phyloP scores from a whole-genome alignment of 2,113 vertebrate species.

The Asarcornis scutulata region DNA sequence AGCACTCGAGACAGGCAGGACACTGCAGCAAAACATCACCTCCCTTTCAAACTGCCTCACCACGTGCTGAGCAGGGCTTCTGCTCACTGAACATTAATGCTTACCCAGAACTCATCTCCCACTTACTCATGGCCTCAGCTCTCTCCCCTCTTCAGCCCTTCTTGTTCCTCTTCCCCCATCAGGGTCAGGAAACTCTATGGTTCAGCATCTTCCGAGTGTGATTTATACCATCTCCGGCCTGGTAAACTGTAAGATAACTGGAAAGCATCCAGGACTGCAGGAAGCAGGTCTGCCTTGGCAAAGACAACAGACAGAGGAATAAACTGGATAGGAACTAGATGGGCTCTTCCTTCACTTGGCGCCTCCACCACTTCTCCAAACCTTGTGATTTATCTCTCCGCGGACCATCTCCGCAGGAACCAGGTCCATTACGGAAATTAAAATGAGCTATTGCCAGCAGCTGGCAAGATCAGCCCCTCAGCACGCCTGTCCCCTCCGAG shows the following conservation, averaged over 20 bases:
- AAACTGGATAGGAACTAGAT: conserved; percentile 24
- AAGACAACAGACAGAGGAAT: not conserved
- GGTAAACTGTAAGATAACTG: not conserved
- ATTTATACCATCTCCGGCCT: conserved; percentile 1
- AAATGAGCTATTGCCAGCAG: conserved; percentile 65
- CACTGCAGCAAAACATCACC: not conserved
- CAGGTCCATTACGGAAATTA: conserved; percentile 72
- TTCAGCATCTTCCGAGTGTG: conserved; percentile 21
- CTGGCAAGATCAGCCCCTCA: conserved; percentile 41
- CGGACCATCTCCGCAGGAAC: conserved; percentile 22
- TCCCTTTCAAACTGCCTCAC: not conserved
- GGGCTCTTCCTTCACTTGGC: conserved; percentile 17
- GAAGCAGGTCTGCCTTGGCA: not conserved
- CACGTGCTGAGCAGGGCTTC: not conserved
- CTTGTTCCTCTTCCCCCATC: not conserved
- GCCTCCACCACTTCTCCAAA: not conserved
- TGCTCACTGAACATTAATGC: not conserved
- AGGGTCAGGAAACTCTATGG: not conserved
- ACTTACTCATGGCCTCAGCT: not conserved
- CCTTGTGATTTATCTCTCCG: conserved; percentile 47
- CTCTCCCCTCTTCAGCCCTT: not conserved
- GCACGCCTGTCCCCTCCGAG: not conserved
- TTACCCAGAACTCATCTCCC: not conserved
- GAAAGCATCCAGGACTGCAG: conserved; percentile 20
- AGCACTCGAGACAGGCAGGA: not conserved